These are phyloP conservation scores for Bugulina stolonifera DNA, from an alignment of 2,888 invertebrate species.

Conservation along the genomic window DNA sequence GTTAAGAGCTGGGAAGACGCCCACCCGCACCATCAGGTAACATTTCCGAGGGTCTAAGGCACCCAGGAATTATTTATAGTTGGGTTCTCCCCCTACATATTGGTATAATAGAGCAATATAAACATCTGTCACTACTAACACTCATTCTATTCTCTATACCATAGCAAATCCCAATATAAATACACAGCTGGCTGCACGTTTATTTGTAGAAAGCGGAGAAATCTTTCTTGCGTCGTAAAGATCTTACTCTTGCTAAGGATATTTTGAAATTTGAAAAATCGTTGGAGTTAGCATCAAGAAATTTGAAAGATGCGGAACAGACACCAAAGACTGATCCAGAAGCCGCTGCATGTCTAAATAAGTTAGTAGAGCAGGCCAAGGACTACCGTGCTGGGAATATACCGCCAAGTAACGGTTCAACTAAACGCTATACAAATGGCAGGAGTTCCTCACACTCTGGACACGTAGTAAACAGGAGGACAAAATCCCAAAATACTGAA, in stretches of 20 bases:
- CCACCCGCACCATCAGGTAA: too few relatives aligned
- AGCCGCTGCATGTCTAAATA: not conserved
- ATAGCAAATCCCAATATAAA: too few relatives aligned
- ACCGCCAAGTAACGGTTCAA: not conserved
- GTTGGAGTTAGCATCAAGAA: constrained; percentile 38
- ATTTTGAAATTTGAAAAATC: constrained; percentile 43
- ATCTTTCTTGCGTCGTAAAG: constrained; percentile 41
- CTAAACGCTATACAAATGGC: not conserved
- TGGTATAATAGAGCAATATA: too few relatives aligned
- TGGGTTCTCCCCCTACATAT: too few relatives aligned
- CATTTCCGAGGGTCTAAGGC: too few relatives aligned
- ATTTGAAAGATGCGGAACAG: constrained; percentile 30
- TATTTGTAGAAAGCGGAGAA: constrained; percentile 38
- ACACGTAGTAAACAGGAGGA: not conserved
- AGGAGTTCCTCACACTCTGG: not conserved
- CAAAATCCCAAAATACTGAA: not conserved
- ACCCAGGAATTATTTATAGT: too few relatives aligned
- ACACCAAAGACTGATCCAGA: not conserved
- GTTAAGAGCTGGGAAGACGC: too few relatives aligned
- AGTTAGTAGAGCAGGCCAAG: not conserved
- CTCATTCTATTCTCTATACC: too few relatives aligned
- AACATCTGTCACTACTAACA: too few relatives aligned
- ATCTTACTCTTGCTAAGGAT: constrained; percentile 38
- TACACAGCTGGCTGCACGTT: too few relatives aligned
- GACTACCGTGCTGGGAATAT: not conserved